A percentile compares a stretch with the other conserved stretches of the same genome.
phyloP scores from a whole-genome alignment of 2,888 invertebrate genomes.

The Ormyrus labotus region DNA sequence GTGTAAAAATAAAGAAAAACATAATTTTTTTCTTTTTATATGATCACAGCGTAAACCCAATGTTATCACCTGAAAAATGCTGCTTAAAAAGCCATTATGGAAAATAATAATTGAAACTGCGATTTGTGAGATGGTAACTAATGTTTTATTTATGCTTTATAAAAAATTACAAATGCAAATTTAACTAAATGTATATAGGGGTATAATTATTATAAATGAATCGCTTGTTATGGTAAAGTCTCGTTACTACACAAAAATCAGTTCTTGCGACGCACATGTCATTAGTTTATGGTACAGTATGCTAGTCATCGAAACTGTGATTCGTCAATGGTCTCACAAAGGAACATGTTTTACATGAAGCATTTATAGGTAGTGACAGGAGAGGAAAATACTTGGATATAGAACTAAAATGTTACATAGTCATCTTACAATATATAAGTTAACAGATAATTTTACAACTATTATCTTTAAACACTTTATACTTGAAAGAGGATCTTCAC shows the following conservation, averaged over 20 bases:
- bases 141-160: conserved; percentile 58
- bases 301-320: conserved; percentile 24
- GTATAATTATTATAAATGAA: conserved; percentile 34
- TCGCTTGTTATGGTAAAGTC: conserved; percentile 22
- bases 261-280: conserved; percentile 4
- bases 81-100: conserved; percentile 17
- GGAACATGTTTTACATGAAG: conserved; percentile 18
- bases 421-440: conserved; percentile 17
- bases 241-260: conserved; percentile 24
- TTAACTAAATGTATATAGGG: conserved; percentile 15
- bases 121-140: conserved; percentile 49
- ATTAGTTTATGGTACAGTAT: neutral
- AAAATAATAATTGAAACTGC: conserved; percentile 51
- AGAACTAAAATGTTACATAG: conserved; percentile 18
- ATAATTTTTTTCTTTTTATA: neutral
- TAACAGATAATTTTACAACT: conserved; percentile 32
- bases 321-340: conserved; percentile 6
- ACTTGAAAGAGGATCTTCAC: neutral
- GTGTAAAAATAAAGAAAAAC: neutral
- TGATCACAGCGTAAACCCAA: neutral
- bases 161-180: conserved; percentile 57
- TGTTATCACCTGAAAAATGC: conserved; percentile 35
- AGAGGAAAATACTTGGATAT: conserved; percentile 33
- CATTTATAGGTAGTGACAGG: neutral
- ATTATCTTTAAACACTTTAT: conserved; percentile 16